Conservation (phyloP, 2,113 vertebrate genomes). For the Tachysurus fulvidraco region DNA sequence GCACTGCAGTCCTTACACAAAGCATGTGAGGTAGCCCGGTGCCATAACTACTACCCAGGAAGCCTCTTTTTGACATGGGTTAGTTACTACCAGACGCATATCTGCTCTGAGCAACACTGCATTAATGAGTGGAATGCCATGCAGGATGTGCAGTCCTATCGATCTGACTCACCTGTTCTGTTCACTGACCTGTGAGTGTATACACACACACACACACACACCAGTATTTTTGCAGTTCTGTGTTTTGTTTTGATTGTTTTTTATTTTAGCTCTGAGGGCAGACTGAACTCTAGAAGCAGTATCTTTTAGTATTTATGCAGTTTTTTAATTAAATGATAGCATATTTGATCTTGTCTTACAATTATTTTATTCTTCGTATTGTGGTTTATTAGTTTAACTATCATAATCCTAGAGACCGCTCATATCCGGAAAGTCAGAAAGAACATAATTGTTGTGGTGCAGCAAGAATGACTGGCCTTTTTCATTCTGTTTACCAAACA, state of each 20-base stretch:
- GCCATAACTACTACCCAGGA: conserved; percentile 95
- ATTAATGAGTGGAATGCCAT: conserved; percentile 98
- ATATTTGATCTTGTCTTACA: not conserved
- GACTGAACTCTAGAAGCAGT: not conserved
- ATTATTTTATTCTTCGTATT: not conserved
- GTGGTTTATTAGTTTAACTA: not conserved
- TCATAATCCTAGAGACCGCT: not conserved
- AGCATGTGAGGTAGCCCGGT: conserved; percentile 92
- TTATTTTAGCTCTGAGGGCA: not conserved
- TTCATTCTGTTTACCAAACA: conserved; percentile 9
- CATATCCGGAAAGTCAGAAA: not conserved
- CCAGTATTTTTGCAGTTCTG: not conserved
- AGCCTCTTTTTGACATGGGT: conserved; percentile 98
- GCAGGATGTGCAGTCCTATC: conserved; percentile 95
- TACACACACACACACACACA: not conserved
- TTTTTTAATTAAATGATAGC: not conserved
- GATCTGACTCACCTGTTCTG: conserved; percentile 89
- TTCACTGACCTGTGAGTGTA: conserved; percentile 92
- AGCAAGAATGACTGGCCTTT: not conserved
- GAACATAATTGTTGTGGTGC: not conserved
- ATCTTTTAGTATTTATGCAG: not conserved
- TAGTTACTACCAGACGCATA: conserved; percentile 96
- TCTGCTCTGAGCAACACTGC: conserved; percentile 89
- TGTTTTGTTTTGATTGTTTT: not conserved
- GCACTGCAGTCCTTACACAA: conserved; percentile 96